Evolutionary conservation across 1,140 invertebrate species (phyloP), one percentile per base, ranked within the genome.

Genomic region (Wiebesia pumilae): DNA sequence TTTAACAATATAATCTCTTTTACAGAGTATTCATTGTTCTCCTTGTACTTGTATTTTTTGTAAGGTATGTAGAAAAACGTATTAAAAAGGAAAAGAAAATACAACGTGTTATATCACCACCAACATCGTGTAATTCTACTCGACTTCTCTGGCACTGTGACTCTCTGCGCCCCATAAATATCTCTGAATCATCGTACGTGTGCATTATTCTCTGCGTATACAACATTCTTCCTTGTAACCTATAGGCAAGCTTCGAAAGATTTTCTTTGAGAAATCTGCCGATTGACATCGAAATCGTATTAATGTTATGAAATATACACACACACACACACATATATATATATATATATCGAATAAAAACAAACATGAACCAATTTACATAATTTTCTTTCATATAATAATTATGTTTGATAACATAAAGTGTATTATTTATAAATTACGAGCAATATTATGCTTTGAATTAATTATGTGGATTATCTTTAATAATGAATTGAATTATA

Each of bases 101-200:
- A 69, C 65, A 35, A 69, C 65, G 87, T 87, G 90, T 90, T 91
- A 90, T 91, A 90, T 91, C 90, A 90, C 84, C 80, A 88, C 82
- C 90, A 89, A 90, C 89, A 90, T 91, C 88, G 89, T 91, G 91
- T 90, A 91, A 92, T 91, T 92, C 91, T 90, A 90, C 90, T 89
- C 89, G 88, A 89, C 83, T 89, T 86, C 77, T 86, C 87, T 85
- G 88, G 86, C 84, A 43, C 88, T 84, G 90, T 71, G 87, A 89
- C 89, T 87, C 90, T 90, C 90, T 80, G 87, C 90, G 90, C 90
- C 89, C 90, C 89, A 91, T 91, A 92, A 92, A 92, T 92, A 91
- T 91, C 90, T 90, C 90, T 91, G 91, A 92, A 92, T 91, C 91
- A 91, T 92, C 91, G 90, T 89, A 69, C 43, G 77, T 69, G 40